Evolutionary conservation across 2,113 vertebrate genomes (phyloP).

Genomic region (Labeo catla): DNA sequence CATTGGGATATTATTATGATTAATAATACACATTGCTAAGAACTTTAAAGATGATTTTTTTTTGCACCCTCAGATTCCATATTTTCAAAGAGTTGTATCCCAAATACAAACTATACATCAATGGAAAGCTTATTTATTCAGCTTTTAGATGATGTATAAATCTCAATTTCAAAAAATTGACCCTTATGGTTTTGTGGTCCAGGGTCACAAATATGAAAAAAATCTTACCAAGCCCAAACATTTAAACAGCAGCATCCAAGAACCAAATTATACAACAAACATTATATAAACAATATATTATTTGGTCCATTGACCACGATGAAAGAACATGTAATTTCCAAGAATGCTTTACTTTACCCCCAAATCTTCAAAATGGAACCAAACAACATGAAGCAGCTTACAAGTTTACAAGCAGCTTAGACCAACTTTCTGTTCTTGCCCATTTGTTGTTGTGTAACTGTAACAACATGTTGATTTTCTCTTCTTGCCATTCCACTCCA

Average conservation of each 20-base stretch:
- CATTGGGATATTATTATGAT: too few relatives aligned
- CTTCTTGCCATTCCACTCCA: not conserved
- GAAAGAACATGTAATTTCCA: not conserved
- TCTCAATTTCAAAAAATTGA: too few relatives aligned
- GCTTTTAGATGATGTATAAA: too few relatives aligned
- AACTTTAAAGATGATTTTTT: too few relatives aligned
- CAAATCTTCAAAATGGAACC: constrained; percentile 2
- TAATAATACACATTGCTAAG: too few relatives aligned
- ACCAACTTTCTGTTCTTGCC: constrained; percentile 7
- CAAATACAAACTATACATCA: too few relatives aligned
- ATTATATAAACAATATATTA: not conserved
- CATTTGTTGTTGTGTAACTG: constrained; percentile 16
- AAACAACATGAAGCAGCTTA: constrained; percentile 5
- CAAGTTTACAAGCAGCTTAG: constrained; percentile 5
- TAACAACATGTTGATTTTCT: not conserved
- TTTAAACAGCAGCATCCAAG: not conserved
- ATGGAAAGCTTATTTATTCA: too few relatives aligned
- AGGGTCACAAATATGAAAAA: not conserved
- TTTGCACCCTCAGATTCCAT: too few relatives aligned
- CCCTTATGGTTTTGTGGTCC: too few relatives aligned
- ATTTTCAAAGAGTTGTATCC: too few relatives aligned
- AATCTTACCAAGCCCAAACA: not conserved
- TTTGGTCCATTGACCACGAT: not conserved
- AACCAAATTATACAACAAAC: not conserved
- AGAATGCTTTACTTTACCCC: not conserved